Evolutionary conservation across 2,888 invertebrate genomes (phyloP), one percentile per base, ranked within the genome.

Genomic region (Netelia melanura): DNA sequence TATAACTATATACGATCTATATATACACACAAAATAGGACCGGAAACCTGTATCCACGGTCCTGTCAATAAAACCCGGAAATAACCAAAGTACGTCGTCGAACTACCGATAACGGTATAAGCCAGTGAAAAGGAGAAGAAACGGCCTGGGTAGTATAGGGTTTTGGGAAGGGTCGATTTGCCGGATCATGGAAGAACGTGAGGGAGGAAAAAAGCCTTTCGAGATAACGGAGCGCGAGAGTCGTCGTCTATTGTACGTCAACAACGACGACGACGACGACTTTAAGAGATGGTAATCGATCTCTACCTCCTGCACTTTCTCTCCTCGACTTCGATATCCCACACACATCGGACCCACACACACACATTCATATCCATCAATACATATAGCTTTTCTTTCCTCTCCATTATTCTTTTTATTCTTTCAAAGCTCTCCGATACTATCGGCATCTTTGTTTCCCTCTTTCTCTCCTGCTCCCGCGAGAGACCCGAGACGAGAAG

Each of bases 231-330:
- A 61, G 23, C 23, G 62, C 38, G 74, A 74, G 43, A 61, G 62
- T 44, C 21, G 38, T 75, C 23, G 67, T 68, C 67, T 48, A 52
- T 43, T 65, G 21, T 65, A 79, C 65, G 21, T 43, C 67, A 62
- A 71, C 5, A 5, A 38, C 38, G 38, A 38, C 81, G 67, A 81
- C 62, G 17, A 62, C 68, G 67, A 65, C 78, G 76, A 75, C 78
- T 62, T 79, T 70, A 64, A 58, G 64, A 83, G 74, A 83, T 83
- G 83, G 79, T 83, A 83, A 83, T 83, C 83, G 83, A 83, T 83
- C 83, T 83, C 54, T 25, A 17, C 62, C 64, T 83, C 78, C 79
- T 64, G 74, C 62, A 64, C 74, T 75, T 70, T 83, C 75, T 65
- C 83, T 58, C 21, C 10, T n/a, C 3, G 30, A n/a, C 23, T 11